Evolutionary conservation across 2,888 invertebrate species (phyloP), one percentile per base, ranked within the genome.

Genomic region (Latrodectus hesperus): DNA sequence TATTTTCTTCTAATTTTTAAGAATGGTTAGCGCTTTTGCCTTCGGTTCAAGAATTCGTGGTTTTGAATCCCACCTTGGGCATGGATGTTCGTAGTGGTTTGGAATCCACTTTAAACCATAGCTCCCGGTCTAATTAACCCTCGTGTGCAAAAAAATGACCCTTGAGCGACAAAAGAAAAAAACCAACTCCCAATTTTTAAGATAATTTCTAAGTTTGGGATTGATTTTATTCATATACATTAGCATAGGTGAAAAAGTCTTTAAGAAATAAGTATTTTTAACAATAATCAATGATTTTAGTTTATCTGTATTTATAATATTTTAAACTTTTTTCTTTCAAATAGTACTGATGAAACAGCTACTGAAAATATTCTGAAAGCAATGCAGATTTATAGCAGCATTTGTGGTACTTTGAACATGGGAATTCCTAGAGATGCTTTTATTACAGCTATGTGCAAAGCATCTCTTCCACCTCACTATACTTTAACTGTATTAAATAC

Each of bases 391-490:
- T 95, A 97, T 91, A 97, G 97, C 0, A 95, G 96, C 60, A 94
- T 99, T 71, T 97, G 98, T 91, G 99, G 99, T 22, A 94, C 95
- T 92, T 94, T 98, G 88, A 95, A 95, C 80, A 92, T 96, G 90
- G 94, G 94, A 70, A 93, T 94, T 17, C 97, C 98, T 0, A 95
- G 99, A 55, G 98, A 99, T 93, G 98, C 98, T 68, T 98, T 98
- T 92, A 96, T 99, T 71, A 96, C 96, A 72, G 96, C 98, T 6
- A 95, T 99, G 91, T 99, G 99, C 92, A 97, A 98, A 92, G 96
- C 97, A n/a, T 98, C 98, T 0, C 94, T 99, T 90, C 99, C 99
- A 0, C 97, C 98, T 0, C 97, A 97, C 93, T 99, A 99, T 93
- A 96, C 97, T 88, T 94, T 98, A 90, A 96, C 97, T 5, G 96